A percentile compares a stretch with the other conserved stretches of the same genome.
These are phyloP conservation scores for Cinara cedri DNA, from an alignment of 2,888 invertebrate genomes.

Conservation along the genomic window DNA sequence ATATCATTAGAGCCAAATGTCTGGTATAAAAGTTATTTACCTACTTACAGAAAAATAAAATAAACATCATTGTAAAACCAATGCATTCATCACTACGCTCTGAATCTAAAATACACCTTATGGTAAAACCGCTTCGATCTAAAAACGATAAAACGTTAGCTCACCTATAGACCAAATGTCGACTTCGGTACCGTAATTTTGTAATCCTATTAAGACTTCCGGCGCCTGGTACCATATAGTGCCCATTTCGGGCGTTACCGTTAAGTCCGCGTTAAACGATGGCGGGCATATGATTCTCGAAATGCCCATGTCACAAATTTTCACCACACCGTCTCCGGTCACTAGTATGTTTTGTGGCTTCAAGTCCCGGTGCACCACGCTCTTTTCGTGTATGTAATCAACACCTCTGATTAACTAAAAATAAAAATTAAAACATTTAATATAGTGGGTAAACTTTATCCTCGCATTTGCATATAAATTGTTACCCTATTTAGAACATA, in stretches of 20 bases:
- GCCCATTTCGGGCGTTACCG: constrained; percentile 88
- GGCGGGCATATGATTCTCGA: constrained; percentile 73
- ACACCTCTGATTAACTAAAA: constrained; percentile 72
- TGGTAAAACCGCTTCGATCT: no score
- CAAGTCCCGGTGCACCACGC: constrained; percentile 86
- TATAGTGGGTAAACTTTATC: not conserved
- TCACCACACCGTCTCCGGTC: constrained; percentile 79
- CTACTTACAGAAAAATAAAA: no score
- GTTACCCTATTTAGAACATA: no score
- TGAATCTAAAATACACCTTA: no score
- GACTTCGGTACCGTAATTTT: constrained; percentile 65
- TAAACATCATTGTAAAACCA: no score
- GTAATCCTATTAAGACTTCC: constrained; percentile 81
- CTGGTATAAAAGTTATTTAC: no score
- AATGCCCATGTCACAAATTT: constrained; percentile 91
- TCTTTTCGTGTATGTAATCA: constrained; percentile 82
- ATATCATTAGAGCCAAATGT: no score
- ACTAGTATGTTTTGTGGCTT: constrained; percentile 90
- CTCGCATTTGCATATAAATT: no score
- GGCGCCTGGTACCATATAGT: constrained; percentile 90
- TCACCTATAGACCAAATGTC: constrained; percentile 33
- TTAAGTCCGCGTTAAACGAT: constrained; percentile 68
- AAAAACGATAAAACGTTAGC: no score
- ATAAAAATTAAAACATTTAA: not conserved
- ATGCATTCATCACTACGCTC: no score